Evolutionary conservation across 1,140 invertebrate genomes (phyloP).

Genomic region (Galleria mellonella): DNA sequence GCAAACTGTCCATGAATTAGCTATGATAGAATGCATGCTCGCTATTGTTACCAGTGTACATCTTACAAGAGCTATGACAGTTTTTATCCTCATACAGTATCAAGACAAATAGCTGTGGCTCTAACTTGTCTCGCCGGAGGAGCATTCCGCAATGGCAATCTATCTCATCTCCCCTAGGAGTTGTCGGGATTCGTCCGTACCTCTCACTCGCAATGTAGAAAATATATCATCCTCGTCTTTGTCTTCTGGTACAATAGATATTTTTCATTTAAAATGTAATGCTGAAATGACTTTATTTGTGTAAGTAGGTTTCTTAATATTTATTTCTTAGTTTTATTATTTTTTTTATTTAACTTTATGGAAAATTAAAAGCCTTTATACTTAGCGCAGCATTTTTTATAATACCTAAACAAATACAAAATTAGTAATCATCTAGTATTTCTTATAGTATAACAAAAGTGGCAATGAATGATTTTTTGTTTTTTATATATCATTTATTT

Average conservation of each 20-base stretch:
- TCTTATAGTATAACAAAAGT: too few relatives aligned
- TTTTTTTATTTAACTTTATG: too few relatives aligned
- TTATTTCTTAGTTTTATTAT: too few relatives aligned
- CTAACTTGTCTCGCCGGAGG: conserved; percentile 19
- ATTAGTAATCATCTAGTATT: too few relatives aligned
- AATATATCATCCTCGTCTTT: conserved; percentile 21
- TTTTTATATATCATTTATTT: too few relatives aligned
- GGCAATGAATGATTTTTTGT: too few relatives aligned
- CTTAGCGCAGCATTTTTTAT: too few relatives aligned
- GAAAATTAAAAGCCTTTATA: too few relatives aligned
- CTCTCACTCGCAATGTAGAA: conserved; percentile 16
- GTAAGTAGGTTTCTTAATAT: conserved; percentile 8
- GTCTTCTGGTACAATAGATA: conserved; percentile 1
- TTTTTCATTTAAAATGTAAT: conserved; percentile 10
- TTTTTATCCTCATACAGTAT: conserved; percentile 6
- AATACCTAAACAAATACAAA: too few relatives aligned
- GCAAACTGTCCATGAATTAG: conserved; percentile 19
- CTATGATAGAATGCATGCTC: conserved; percentile 9
- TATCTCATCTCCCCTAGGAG: conserved; percentile 27
- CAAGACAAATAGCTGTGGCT: conserved; percentile 21
- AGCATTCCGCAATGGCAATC: conserved; percentile 24
- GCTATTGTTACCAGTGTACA: neutral
- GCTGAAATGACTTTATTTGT: conserved; percentile 12
- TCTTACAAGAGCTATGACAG: neutral
- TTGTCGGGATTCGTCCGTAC: conserved; percentile 14